phyloP scores from a whole-genome alignment of 1,140 invertebrate species.

The Tetragnatha versicolor region DNA sequence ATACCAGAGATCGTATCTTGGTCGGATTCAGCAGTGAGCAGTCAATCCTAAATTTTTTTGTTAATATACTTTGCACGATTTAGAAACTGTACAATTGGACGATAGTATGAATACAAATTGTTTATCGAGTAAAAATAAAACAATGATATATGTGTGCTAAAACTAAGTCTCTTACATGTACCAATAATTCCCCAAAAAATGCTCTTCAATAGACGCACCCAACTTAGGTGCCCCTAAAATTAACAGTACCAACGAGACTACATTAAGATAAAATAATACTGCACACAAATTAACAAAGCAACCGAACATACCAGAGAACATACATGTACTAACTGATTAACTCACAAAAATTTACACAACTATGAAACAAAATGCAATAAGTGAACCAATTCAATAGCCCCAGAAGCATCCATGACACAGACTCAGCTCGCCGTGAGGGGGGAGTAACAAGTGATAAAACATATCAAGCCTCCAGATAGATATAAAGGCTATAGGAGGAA shows the following conservation, averaged over 20 bases:
- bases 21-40: constrained; percentile 52
- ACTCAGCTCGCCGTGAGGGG: constrained; percentile 12
- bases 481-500: constrained; percentile 18
- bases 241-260: constrained; percentile 52
- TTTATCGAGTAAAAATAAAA: constrained; percentile 53
- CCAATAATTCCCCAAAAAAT: constrained; percentile 52
- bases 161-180: constrained; percentile 52
- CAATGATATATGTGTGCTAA: constrained; percentile 53
- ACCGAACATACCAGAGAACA: constrained; percentile 55
- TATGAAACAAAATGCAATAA: constrained; percentile 53
- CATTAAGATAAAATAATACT: constrained; percentile 55
- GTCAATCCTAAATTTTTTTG: constrained; percentile 41
- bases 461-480: constrained; percentile 19
- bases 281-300: constrained; percentile 56
- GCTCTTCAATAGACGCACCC: constrained; percentile 26
- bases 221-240: constrained; percentile 44
- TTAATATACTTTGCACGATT: constrained; percentile 55
- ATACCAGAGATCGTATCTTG: constrained; percentile 51
- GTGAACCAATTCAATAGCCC: constrained; percentile 42
- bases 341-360: constrained; percentile 45
- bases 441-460: constrained; percentile 40
- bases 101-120: constrained; percentile 54
- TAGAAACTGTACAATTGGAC: constrained; percentile 56
- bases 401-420: constrained; percentile 32
- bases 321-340: constrained; percentile 35